Conservation (phyloP, 2,113 vertebrate genomes). For the Dolichotis patagonum region DNA sequence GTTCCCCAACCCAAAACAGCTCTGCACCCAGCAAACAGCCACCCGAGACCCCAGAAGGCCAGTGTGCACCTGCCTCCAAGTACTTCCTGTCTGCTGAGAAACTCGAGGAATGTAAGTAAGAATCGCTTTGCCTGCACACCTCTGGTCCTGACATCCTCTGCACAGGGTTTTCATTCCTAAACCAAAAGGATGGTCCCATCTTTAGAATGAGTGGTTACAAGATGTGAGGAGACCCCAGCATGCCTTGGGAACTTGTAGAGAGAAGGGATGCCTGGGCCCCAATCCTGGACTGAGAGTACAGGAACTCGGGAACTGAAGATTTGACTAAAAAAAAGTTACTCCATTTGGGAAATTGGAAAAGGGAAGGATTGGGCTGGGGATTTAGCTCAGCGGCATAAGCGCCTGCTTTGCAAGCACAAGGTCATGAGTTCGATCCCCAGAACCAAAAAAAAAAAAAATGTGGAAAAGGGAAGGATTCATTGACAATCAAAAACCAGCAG, state of each 20-base stretch:
- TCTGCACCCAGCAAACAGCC: accelerated
- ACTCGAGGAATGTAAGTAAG: conserved; percentile 45
- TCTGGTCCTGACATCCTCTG: background rate
- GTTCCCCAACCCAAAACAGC: accelerated
- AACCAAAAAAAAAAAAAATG: no score
- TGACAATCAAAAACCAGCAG: background rate
- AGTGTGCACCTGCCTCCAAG: background rate
- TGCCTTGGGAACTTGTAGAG: background rate
- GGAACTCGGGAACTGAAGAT: background rate
- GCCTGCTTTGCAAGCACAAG: no score
- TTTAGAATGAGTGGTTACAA: background rate
- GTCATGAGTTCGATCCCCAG: no score
- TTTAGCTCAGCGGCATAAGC: no score
- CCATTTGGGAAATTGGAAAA: background rate
- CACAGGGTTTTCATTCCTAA: background rate
- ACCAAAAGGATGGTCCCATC: background rate
- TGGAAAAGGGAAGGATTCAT: background rate
- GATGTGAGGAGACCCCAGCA: background rate
- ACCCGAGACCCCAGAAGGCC: background rate
- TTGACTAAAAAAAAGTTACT: background rate
- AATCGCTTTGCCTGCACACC: background rate
- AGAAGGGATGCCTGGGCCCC: background rate
- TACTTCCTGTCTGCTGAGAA: background rate
- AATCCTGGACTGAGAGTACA: background rate
- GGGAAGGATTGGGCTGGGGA: background rate